Evolutionary conservation across 1,140 invertebrate genomes (phyloP).

Genomic region (Pseudomyrmex pallidus): DNA sequence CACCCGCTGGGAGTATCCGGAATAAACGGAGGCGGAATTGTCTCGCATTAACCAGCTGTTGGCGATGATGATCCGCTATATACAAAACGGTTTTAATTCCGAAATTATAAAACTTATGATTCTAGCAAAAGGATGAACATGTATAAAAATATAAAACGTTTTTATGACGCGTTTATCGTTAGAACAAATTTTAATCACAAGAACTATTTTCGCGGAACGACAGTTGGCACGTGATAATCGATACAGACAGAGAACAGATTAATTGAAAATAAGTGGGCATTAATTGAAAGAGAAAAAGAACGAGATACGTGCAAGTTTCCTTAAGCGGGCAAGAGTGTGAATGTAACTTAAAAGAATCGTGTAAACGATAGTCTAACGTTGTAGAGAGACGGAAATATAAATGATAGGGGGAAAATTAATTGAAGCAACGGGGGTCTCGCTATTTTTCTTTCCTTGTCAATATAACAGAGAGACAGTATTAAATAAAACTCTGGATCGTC

Average conservation of each 20-base stretch:
- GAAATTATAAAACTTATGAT: background rate
- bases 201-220: conserved; percentile 62
- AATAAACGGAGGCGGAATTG: conserved; percentile 40
- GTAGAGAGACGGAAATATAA: conserved; percentile 41
- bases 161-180: conserved; percentile 61
- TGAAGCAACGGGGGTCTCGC: background rate
- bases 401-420: conserved; percentile 53
- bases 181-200: conserved; percentile 64
- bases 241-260: conserved; percentile 79
- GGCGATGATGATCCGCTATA: background rate
- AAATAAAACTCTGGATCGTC: background rate
- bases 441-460: too few relatives aligned
- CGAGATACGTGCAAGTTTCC: conserved; percentile 72
- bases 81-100: background rate
- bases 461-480: too few relatives aligned
- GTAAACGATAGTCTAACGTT: conserved; percentile 22
- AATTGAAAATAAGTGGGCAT: conserved; percentile 80
- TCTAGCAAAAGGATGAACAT: background rate
- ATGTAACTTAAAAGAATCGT: conserved; percentile 56
- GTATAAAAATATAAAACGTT: conserved; percentile 38
- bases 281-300: conserved; percentile 75
- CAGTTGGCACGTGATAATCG: conserved; percentile 79
- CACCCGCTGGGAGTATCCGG: conserved; percentile 62
- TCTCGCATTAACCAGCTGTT: conserved; percentile 32
- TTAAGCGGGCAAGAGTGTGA: conserved; percentile 62